Evolutionary conservation across 1,140 invertebrate genomes (phyloP).

Genomic region (Phymastichus coffea): DNA sequence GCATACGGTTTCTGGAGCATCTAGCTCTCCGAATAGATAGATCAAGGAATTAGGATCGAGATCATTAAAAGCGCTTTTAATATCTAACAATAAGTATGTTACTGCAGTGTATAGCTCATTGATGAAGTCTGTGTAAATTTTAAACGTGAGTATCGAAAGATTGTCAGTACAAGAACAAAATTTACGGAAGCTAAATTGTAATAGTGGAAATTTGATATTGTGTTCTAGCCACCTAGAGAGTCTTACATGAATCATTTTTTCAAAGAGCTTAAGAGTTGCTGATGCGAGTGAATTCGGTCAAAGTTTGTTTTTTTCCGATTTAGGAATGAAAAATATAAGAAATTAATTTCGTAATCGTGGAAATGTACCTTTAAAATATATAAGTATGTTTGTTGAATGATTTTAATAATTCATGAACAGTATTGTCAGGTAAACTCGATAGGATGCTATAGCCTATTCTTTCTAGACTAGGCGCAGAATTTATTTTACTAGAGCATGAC

Average conservation of each 20-base stretch:
- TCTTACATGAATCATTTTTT: constrained; percentile 25
- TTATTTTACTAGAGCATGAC: background rate
- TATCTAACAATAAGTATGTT: background rate
- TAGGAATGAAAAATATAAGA: constrained; percentile 20
- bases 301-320: constrained; percentile 18
- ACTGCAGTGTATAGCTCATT: background rate
- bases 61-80: background rate
- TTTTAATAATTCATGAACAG: background rate
- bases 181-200: constrained; percentile 20
- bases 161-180: background rate
- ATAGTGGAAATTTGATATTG: background rate
- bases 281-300: constrained; percentile 29
- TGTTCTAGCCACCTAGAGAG: constrained; percentile 15
- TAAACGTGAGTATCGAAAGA: background rate
- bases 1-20: background rate
- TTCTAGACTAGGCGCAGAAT: background rate
- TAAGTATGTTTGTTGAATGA: background rate
- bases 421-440: background rate
- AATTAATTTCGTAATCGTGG: constrained; percentile 15
- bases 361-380: background rate
- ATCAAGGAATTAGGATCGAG: background rate
- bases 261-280: constrained; percentile 23
- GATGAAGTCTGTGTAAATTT: background rate
- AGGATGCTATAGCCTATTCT: background rate
- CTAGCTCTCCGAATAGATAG: background rate